Evolutionary conservation across 2,797 vertebrate genomes (phyloP).

Genomic region (Tauraco hartlaubi): DNA sequence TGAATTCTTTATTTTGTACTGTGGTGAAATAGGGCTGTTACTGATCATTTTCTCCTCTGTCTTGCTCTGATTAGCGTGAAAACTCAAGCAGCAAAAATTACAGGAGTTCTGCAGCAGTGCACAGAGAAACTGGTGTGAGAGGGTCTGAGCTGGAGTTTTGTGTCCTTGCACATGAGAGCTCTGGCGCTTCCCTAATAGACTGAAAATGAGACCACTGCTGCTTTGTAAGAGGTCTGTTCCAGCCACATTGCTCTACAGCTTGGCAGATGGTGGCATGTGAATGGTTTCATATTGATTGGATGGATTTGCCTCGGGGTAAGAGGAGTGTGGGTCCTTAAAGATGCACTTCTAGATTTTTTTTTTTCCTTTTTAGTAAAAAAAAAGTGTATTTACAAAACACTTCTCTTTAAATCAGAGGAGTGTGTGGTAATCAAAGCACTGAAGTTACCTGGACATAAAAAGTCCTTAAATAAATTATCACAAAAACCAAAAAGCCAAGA

Average conservation of each 20-base stretch:
- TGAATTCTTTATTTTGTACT: constrained; percentile 60
- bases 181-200: constrained; percentile 78
- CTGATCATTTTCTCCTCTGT: neutral
- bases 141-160: constrained; percentile 67
- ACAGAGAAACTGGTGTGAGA: neutral
- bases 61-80: constrained; percentile 33
- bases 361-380: neutral
- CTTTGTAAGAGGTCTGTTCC: constrained; percentile 81
- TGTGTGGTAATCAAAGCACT: constrained; percentile 53
- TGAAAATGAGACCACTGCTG: constrained; percentile 80
- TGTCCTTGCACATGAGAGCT: constrained; percentile 73
- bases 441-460: constrained; percentile 71
- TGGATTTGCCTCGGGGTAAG: constrained; percentile 86
- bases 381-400: neutral
- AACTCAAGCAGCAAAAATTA: constrained; percentile 32
- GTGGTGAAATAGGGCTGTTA: constrained; percentile 24
- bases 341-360: constrained; percentile 26
- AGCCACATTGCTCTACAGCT: constrained; percentile 84
- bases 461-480: constrained; percentile 75
- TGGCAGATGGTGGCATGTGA: constrained; percentile 95
- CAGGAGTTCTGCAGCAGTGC: neutral
- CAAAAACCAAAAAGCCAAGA: constrained; percentile 71
- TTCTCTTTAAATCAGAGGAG: constrained; percentile 12
- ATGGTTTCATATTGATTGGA: constrained; percentile 95
- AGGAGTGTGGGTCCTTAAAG: constrained; percentile 77